Conservation (phyloP, 2,888 invertebrate genomes). For the Ypsolopha scabrella region DNA sequence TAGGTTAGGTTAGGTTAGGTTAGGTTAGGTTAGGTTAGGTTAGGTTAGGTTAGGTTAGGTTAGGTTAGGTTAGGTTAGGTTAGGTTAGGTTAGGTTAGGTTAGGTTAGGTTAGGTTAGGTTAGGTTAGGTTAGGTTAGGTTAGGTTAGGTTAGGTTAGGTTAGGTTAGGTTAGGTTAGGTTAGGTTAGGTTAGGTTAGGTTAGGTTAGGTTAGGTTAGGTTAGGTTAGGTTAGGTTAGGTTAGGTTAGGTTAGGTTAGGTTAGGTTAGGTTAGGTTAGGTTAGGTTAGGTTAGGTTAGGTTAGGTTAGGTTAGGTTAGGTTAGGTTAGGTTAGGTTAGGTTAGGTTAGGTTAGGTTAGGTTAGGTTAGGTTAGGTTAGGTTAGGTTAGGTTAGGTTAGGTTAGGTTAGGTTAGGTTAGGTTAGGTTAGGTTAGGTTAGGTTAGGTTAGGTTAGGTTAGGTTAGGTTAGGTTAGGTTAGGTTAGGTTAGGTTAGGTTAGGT, state of each 20-base stretch:
- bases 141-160: slow-evolving; percentile 6
- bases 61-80: slow-evolving; percentile 9
- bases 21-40: slow-evolving; percentile 10
- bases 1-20: slow-evolving; percentile 8
- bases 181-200: slow-evolving; percentile 9
- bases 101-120: slow-evolving; percentile 6
- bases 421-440: slow-evolving; percentile 6
- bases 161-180: slow-evolving; percentile 6
- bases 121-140: slow-evolving; percentile 4
- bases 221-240: slow-evolving; percentile 11
- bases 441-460: slow-evolving; percentile 9
- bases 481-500: slow-evolving; percentile 10
- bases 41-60: slow-evolving; percentile 9
- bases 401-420: slow-evolving; percentile 11
- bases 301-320: slow-evolving; percentile 10
- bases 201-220: slow-evolving; percentile 9
- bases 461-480: slow-evolving; percentile 5
- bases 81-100: slow-evolving; percentile 11
- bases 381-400: slow-evolving; percentile 12
- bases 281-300: slow-evolving; percentile 10
- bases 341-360: slow-evolving; percentile 9
- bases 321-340: slow-evolving; percentile 9
- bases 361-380: slow-evolving; percentile 7
- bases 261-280: slow-evolving; percentile 10
- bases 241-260: slow-evolving; percentile 11